Percentiles rank a stretch among this genome's conserved stretches.
Conservation (phyloP, 2,113 vertebrate genomes). For the Eurystomus gularis region DNA sequence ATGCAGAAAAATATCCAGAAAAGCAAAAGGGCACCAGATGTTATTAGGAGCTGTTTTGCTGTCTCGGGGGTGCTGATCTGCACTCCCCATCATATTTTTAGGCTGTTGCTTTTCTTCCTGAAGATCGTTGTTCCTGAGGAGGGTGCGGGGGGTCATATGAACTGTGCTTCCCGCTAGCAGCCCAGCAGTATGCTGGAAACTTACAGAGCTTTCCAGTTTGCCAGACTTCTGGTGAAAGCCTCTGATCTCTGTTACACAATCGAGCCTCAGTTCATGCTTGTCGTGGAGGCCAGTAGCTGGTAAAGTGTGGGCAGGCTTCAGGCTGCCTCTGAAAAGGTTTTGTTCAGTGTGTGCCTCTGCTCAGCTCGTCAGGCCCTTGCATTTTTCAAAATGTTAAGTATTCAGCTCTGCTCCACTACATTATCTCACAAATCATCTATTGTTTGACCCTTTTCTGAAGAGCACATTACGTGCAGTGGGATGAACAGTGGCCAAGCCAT, state of each 20-base stretch:
- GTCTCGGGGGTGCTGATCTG: neutral
- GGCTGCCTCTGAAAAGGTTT: constrained; percentile 27
- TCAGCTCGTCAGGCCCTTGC: neutral
- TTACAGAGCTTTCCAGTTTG: constrained; percentile 32
- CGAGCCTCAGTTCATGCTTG: constrained; percentile 11
- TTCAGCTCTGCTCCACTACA: constrained; percentile 12
- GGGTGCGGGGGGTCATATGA: neutral
- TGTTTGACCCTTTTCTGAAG: constrained; percentile 29
- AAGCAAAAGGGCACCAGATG: neutral
- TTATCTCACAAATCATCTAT: constrained; percentile 32
- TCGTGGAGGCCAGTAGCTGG: neutral
- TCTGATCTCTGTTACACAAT: constrained; percentile 1
- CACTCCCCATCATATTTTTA: neutral
- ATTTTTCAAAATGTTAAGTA: constrained; percentile 34
- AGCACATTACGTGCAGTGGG: neutral
- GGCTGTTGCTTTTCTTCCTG: neutral
- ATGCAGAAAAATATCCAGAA: neutral
- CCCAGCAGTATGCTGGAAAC: neutral
- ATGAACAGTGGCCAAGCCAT: accelerated
- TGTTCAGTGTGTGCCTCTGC: constrained; percentile 34
- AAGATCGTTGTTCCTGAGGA: neutral
- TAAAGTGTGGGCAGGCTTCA: constrained; percentile 35
- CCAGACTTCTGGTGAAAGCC: constrained; percentile 30
- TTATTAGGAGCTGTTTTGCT: neutral
- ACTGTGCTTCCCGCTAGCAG: neutral